phyloP scores from a whole-genome alignment of 2,888 invertebrate species.

The Steinernema scapterisci region DNA sequence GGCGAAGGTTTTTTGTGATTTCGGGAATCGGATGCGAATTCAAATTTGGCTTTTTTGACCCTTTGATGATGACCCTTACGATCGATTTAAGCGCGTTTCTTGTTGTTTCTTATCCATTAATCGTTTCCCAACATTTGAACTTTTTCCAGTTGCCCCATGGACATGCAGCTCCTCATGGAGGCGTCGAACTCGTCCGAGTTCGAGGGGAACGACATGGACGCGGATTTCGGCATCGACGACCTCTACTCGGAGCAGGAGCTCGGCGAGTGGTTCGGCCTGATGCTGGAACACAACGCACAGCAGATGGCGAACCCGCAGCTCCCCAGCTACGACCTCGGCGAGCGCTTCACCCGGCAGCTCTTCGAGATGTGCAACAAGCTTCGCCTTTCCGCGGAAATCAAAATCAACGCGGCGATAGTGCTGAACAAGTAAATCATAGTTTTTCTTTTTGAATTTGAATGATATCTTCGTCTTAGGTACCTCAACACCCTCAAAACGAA shows the following conservation, averaged over 20 bases:
- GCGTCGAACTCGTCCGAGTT: too few species aligned
- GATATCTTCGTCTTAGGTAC: background rate
- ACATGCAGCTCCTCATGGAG: too few species aligned
- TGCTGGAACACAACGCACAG: constrained; percentile 5
- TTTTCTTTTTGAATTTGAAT: background rate
- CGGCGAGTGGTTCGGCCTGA: constrained; percentile 18
- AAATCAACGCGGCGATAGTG: background rate
- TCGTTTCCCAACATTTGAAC: too few species aligned
- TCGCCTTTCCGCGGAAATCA: background rate
- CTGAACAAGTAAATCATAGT: background rate
- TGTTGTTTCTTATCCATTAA: too few species aligned
- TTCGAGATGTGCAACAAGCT: constrained; percentile 3
- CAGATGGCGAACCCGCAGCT: background rate
- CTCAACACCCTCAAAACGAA: constrained; percentile 3
- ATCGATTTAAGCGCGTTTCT: too few species aligned
- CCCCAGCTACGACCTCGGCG: constrained; percentile 3
- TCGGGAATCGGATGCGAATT: too few species aligned
- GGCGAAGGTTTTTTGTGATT: too few species aligned
- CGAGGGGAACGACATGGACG: constrained; percentile 1
- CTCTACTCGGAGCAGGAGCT: background rate
- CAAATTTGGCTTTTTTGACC: too few species aligned
- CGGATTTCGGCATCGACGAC: background rate
- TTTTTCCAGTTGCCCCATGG: too few species aligned
- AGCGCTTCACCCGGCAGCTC: constrained; percentile 8
- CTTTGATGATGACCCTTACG: too few species aligned